Conservation (phyloP, 2,113 vertebrate genomes). For the Periophthalmus modestus region DNA sequence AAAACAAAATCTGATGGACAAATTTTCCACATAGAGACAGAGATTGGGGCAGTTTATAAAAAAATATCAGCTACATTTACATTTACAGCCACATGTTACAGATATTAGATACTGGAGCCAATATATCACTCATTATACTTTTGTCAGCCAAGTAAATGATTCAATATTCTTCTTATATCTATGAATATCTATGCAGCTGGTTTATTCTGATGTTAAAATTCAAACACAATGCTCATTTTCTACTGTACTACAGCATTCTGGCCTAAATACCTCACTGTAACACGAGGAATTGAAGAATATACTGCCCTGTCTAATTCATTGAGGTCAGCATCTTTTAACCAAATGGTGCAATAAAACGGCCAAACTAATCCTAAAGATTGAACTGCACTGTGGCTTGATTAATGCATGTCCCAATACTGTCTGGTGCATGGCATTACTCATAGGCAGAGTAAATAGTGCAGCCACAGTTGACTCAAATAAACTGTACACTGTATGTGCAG, state of each 20-base stretch:
- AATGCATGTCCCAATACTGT: conserved; percentile 11
- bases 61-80: too few relatives aligned
- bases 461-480: not conserved
- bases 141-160: not conserved
- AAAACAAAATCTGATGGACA: too few relatives aligned
- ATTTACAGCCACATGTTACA: too few relatives aligned
- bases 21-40: too few relatives aligned
- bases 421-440: not conserved
- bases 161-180: too few relatives aligned
- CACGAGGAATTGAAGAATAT: not conserved
- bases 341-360: conserved; percentile 6
- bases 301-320: not conserved
- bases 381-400: conserved; percentile 5
- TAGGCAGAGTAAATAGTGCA: not conserved
- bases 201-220: not conserved
- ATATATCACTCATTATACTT: too few relatives aligned
- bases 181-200: not conserved
- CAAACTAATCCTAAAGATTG: conserved; percentile 5
- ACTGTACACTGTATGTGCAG: not conserved
- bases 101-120: too few relatives aligned
- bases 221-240: not conserved
- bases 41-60: too few relatives aligned
- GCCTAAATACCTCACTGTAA: not conserved
- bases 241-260: not conserved
- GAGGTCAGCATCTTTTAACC: not conserved